phyloP scores from a whole-genome alignment of 2,113 vertebrate species.

The Vulpes vulpes region DNA sequence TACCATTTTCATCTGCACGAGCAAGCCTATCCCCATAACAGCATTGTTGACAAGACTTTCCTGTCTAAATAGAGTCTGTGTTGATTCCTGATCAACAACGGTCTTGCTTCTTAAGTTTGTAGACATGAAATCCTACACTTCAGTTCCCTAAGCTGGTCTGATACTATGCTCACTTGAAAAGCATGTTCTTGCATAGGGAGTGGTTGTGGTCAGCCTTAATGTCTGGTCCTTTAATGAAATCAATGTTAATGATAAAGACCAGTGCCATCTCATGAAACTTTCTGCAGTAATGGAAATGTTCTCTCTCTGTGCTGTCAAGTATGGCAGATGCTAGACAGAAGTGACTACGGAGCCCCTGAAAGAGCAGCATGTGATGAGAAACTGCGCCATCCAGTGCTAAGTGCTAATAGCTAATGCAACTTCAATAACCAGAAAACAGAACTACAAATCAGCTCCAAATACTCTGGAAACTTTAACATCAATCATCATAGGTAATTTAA shows the following conservation, averaged over 20 bases:
- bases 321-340: background rate
- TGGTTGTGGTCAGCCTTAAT: background rate
- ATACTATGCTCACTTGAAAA: conserved; percentile 93
- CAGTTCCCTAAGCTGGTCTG: conserved; percentile 83
- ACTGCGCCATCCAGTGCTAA: background rate
- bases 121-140: background rate
- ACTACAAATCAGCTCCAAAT: background rate
- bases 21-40: background rate
- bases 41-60: background rate
- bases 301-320: background rate
- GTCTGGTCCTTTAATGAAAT: background rate
- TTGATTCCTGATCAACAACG: background rate
- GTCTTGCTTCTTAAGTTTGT: background rate
- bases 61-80: background rate
- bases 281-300: background rate
- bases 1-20: background rate
- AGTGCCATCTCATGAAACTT: background rate
- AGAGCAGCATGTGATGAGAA: conserved; percentile 44
- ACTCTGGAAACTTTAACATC: background rate
- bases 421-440: conserved; percentile 2
- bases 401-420: background rate
- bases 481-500: conserved; percentile 41
- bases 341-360: conserved; percentile 9
- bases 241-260: background rate
- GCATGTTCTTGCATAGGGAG: conserved; percentile 80